Conservation (phyloP, 2,797 vertebrate genomes). For the Peromyscus attwateri region DNA sequence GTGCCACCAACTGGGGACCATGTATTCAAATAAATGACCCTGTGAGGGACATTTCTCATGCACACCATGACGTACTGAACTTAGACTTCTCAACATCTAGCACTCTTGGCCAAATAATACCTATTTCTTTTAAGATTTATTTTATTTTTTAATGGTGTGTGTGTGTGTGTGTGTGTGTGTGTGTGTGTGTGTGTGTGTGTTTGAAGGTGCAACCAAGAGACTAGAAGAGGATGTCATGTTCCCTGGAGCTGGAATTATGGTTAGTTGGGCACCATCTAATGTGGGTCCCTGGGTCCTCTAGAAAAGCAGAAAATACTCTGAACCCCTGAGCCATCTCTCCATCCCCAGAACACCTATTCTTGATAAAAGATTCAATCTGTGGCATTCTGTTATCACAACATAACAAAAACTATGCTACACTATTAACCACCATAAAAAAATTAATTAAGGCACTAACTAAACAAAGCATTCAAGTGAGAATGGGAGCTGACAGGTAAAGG, state of each 20-base stretch:
- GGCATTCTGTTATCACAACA: neutral
- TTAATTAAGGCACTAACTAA: neutral
- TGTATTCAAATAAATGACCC: neutral
- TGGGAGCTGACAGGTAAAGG: neutral
- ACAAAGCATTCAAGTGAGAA: neutral
- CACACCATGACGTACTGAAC: neutral
- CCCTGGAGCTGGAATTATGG: neutral
- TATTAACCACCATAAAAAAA: neutral
- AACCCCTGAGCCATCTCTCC: neutral
- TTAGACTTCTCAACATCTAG: neutral
- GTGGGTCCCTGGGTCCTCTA: neutral
- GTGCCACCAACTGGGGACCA: neutral
- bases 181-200: neutral
- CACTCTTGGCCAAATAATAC: neutral
- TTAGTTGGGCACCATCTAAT: neutral
- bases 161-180: neutral
- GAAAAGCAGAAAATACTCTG: neutral
- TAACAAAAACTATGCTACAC: neutral
- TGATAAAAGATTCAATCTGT: neutral
- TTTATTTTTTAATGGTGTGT: neutral
- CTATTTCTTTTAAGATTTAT: neutral
- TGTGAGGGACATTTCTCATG: neutral
- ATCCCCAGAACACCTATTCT: neutral
- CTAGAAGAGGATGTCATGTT: neutral
- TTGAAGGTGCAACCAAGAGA: no score